Evolutionary conservation across 2,797 vertebrate genomes (phyloP), one percentile per base, ranked within the genome.

Genomic region (Caiman crocodilus): DNA sequence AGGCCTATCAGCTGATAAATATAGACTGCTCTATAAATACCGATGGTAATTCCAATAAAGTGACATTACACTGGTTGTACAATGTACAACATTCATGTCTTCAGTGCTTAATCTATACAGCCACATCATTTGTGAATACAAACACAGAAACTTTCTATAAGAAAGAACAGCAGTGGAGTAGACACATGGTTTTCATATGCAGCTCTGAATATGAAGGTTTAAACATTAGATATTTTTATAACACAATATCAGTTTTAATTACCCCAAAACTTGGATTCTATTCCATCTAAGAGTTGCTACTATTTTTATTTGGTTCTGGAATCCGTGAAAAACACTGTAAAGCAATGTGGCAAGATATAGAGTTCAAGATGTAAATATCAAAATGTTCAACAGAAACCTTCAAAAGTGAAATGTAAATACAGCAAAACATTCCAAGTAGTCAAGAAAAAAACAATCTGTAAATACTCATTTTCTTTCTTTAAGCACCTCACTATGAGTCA

Each of bases 1-100:
- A 50, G 42, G 2, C 42, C 9, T 50, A 50, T 50, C 42, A 50
- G 42, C 42, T 50, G 42, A 50, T 50, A 50, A 50, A 50, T 50
- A 11, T 10, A 10, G 10, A 50, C 42, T 50, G 42, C 42, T 18
- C 12, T 1, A 80, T 23, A 67, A 82, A 2, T 35, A 1, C 4
- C 16, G 0, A 0, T 23, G 3, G 2, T 79, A 20, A 18, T 3
- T 83, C 61, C 26, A 20, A 26, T 28, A 88, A 73, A 25, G 35
- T 0, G 3, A 55, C 6, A 79, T 14, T 73, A 23, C 50, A 73
- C 42, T 42, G 13, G 35, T 14, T 73, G 35, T 14, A n/a, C 6
- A 59, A 7, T 2, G 5, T 21, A 56, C 58, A 61, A 56, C 5
- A 86, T 4, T 26, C 60, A 1, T 79, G 75, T 84, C 64, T 28